Percentiles rank a stretch among this genome's conserved stretches.
Conservation (phyloP, 2,113 vertebrate species). For the Sander lucioperca region DNA sequence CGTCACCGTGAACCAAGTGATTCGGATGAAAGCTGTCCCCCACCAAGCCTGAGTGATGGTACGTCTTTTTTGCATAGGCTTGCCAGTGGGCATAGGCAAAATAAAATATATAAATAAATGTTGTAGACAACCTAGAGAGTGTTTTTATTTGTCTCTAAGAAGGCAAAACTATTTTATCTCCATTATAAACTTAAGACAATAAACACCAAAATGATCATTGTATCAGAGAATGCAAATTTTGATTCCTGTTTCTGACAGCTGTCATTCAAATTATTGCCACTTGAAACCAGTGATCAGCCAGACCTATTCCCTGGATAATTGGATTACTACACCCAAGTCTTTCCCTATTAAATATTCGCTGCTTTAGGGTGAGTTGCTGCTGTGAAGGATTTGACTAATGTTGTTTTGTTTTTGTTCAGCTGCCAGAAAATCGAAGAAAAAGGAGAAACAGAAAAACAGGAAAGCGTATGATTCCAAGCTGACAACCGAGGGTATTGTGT, state of each 20-base stretch:
- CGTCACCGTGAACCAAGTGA: conserved; percentile 81
- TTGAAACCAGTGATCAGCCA: conserved; percentile 1
- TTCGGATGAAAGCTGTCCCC: conserved; percentile 88
- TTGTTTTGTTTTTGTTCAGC: conserved; percentile 81
- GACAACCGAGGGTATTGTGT: conserved; percentile 86
- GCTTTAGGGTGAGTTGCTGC: background rate
- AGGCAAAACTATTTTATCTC: background rate
- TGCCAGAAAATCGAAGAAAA: conserved; percentile 95
- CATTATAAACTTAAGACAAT: background rate
- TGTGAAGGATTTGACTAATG: conserved; percentile 5
- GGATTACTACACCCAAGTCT: background rate
- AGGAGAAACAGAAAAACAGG: conserved; percentile 94
- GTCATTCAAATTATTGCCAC: conserved; percentile 9
- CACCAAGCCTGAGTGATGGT: conserved; percentile 91
- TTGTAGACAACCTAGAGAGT: no score
- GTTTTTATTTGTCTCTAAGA: background rate
- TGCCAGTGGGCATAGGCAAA: background rate
- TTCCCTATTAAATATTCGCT: background rate
- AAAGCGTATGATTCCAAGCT: conserved; percentile 94
- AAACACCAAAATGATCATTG: background rate
- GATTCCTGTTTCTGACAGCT: background rate
- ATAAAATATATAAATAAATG: background rate
- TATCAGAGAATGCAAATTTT: background rate
- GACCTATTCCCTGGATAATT: conserved; percentile 7
- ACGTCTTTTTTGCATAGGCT: background rate